Percentiles rank a stretch among this genome's conserved stretches.
phyloP scores from a whole-genome alignment of 2,113 vertebrate species.

The Dipodomys spectabilis region DNA sequence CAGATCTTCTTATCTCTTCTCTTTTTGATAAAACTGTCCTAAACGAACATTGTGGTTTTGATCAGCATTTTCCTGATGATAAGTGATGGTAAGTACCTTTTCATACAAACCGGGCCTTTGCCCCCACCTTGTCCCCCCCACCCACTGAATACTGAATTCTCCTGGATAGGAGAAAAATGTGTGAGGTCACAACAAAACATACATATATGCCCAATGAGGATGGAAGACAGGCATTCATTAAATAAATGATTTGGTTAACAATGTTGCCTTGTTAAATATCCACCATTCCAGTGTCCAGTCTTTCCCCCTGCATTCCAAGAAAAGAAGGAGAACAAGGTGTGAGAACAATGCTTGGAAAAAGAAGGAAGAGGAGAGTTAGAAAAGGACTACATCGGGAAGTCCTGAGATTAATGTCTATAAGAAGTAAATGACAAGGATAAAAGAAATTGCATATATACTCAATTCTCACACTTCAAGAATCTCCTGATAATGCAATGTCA shows the following conservation, averaged over 20 bases:
- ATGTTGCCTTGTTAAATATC: not conserved
- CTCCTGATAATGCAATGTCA: not conserved
- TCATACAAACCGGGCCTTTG: not conserved
- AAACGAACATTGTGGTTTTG: not conserved
- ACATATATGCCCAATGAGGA: not conserved
- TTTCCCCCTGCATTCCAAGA: not conserved
- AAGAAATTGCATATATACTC: not conserved
- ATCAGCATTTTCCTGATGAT: not conserved
- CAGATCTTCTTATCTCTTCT: not conserved
- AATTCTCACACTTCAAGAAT: not conserved
- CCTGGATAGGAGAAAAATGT: not conserved
- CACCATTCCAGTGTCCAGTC: not conserved
- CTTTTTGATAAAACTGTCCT: not conserved
- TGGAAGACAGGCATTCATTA: not conserved
- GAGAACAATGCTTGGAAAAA: not conserved
- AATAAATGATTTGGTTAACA: not conserved
- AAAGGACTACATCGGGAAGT: not conserved
- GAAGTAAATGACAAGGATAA: not conserved
- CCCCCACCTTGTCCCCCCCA: not conserved
- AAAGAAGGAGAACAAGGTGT: not conserved
- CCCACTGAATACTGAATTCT: not conserved
- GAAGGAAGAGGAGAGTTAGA: not conserved
- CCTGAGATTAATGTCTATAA: not conserved
- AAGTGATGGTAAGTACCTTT: not conserved
- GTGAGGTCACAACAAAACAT: not conserved